Percentiles rank a stretch among this genome's conserved stretches.
phyloP scores from a whole-genome alignment of 2,113 vertebrate species.

The Tragulus kanchil region DNA sequence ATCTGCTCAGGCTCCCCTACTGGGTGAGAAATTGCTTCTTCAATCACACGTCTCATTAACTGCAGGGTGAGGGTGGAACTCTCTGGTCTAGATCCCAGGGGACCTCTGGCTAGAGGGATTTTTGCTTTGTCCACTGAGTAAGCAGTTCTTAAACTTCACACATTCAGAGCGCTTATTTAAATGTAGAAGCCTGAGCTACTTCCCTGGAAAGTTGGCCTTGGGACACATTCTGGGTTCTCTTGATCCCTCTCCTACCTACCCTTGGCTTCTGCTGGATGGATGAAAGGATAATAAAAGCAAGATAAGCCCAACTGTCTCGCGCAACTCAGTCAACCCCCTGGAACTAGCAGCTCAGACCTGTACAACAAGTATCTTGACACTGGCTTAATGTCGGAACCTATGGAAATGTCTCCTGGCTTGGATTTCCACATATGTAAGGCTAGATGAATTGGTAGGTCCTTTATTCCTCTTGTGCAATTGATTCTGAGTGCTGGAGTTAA shows the following conservation, averaged over 20 bases:
- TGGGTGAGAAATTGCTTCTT: neutral
- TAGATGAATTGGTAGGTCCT: neutral
- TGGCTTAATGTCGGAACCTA: neutral
- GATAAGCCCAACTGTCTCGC: neutral
- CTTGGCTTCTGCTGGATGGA: neutral
- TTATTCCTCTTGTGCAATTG: neutral
- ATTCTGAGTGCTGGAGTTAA: neutral
- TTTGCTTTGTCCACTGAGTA: neutral
- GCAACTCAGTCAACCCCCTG: neutral
- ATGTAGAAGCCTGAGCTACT: neutral
- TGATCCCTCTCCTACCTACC: neutral
- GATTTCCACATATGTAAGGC: neutral
- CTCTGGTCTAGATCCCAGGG: neutral
- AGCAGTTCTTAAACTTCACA: neutral
- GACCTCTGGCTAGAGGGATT: neutral
- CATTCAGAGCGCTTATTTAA: neutral
- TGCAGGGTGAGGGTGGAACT: neutral
- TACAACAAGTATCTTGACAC: neutral
- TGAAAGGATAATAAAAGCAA: slow-evolving; percentile 12
- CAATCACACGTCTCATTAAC: neutral
- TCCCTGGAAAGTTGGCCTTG: neutral
- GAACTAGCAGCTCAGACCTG: neutral
- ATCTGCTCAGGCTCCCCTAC: neutral
- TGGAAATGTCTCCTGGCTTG: neutral
- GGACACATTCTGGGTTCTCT: neutral